A percentile compares a stretch with the other conserved stretches of the same genome.
These are phyloP conservation scores for Aepyceros melampus DNA, from an alignment of 2,113 vertebrate genomes.

Conservation along the genomic window DNA sequence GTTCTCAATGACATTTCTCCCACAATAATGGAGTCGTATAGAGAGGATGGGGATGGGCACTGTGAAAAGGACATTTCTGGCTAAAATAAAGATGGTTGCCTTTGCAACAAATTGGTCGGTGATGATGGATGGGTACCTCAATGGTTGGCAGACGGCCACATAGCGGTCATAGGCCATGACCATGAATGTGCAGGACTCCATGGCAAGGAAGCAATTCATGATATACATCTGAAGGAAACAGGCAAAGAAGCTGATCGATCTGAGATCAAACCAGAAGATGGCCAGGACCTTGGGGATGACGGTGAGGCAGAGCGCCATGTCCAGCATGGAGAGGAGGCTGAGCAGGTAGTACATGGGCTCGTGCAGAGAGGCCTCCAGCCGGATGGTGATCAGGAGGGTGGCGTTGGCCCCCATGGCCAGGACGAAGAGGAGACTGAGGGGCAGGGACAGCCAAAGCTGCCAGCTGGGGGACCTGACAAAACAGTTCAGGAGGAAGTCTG, in stretches of 20 bases:
- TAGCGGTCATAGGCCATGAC: neutral
- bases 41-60: neutral
- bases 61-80: neutral
- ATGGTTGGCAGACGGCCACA: neutral
- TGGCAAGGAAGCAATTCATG: neutral
- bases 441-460: neutral
- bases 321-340: neutral
- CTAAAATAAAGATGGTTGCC: neutral
- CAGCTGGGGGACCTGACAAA: neutral
- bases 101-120: neutral
- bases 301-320: neutral
- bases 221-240: neutral
- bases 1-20: constrained; percentile 47
- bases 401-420: constrained; percentile 44
- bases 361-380: neutral
- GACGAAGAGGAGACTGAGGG: constrained; percentile 10
- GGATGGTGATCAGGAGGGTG: neutral
- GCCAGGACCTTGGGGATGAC: neutral
- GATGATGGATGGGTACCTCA: neutral
- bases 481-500: constrained; percentile 55
- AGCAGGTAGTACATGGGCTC: neutral
- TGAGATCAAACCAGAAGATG: neutral
- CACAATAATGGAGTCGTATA: constrained; percentile 11
- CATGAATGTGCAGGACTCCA: neutral
- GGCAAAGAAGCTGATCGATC: neutral